Evolutionary conservation across 2,888 invertebrate genomes (phyloP), one percentile per base, ranked within the genome.

Genomic region (Phragmatobia fuliginosa): DNA sequence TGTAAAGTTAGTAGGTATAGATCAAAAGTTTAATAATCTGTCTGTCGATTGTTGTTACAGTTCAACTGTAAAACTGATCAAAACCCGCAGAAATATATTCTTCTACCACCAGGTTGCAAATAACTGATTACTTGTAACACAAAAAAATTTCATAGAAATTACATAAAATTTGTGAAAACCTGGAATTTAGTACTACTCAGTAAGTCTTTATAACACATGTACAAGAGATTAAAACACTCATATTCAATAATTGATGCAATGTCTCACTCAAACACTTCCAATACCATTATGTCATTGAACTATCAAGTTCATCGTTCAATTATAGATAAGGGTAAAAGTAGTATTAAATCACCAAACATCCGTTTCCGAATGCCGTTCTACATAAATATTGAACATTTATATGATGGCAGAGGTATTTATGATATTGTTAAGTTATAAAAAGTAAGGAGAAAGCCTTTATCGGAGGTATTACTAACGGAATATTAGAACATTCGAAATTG

Each of bases 271-370:
- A 33, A 33, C 32, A 21, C 21, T 25, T 52, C 74, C 49, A 66
- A 66, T 66, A 58, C 28, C 69, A 83, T 74, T 73, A 74, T 74
- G 75, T 82, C 80, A 38, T 73, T 77, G 71, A 63, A 61, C 69
- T 78, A 76, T 73, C 72, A 72, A 69, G 71, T 65, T 71, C 72
- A 72, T 75, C 72, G 72, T 66, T 68, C 72, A 72, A 64, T 62
- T 16, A 56, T 33, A 69, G 87, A 87, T 87, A 87, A 81, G 74
- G 66, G 74, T 78, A 71, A 78, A 81, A 81, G 80, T 83, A 80
- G 82, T 66, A 86, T 85, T 84, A 84, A 85, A 82, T 75, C 70
- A 80, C 67, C 80, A 86, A 86, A 88, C 87, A 88, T 89, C 88
- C 88, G 88, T 74, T 87, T 85, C 85, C 83, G 77, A 82, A 74